Evolutionary conservation across 1,140 invertebrate species (phyloP), one percentile per base, ranked within the genome.

Genomic region (Neocloeon triangulifer): DNA sequence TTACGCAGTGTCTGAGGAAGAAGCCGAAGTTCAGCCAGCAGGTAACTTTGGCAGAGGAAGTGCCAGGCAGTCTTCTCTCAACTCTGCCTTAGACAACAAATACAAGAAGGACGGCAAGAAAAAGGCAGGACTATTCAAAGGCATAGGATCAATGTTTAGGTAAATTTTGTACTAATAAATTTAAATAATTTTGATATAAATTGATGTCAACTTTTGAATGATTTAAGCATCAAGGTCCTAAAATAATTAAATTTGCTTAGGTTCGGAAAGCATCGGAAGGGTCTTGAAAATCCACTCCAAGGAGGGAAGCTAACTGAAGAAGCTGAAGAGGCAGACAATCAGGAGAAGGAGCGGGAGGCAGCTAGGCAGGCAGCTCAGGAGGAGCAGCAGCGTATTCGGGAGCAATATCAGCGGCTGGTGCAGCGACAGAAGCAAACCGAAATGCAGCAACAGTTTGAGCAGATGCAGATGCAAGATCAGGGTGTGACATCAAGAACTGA

Each of bases 71-170:
- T 67, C 69, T 4, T 73, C 69, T 0, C 41, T 76, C 25, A 64
- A 72, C 55, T 60, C 66, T 17, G 58, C 64, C 15, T 38, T 68
- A 19, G 66, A 74, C 33, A 62, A 62, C 38, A 69, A 72, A 41
- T 60, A 34, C 16, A 47, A 66, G 35, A 69, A 71, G 36, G 44
- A 53, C 13, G 58, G 54, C 13, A 73, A 78, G 48, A 76, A 78
- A 45, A 74, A 74, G 43, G 64, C 65, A 10, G 62, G 71, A 19
- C 50, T 79, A 8, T 53, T 79, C 19, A 74, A 74, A 42, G 79
- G 79, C 13, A 70, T 85, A 13, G 71, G 76, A 0, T 74, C 73
- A 4, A 79, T 81, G 69, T 73, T 81, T 37, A 65, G 80, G 53
- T 19, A 39, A 22, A 34, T 25, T 12, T 28, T 30, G 15, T 5